Percentiles rank a stretch among this genome's conserved stretches.
phyloP scores from a whole-genome alignment of 2,113 vertebrate genomes.

The Ammospiza caudacuta region DNA sequence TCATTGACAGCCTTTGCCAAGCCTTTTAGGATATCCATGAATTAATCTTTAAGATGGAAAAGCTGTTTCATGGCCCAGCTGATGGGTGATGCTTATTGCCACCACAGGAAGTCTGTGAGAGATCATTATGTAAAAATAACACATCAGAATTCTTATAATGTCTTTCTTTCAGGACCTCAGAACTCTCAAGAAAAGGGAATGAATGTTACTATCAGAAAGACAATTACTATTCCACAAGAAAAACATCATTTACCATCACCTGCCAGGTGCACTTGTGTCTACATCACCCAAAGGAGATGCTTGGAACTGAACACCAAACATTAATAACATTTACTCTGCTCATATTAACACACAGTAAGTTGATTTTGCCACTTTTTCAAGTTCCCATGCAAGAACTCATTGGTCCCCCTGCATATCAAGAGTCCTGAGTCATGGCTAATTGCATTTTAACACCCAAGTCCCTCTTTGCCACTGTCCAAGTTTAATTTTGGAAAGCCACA shows the following conservation, averaged over 20 bases:
- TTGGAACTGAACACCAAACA: neutral
- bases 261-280: neutral
- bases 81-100: neutral
- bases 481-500: neutral
- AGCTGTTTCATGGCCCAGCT: neutral
- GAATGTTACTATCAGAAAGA: neutral
- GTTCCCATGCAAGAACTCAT: neutral
- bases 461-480: neutral
- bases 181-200: neutral
- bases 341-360: neutral
- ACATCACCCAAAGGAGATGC: neutral
- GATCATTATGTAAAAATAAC: neutral
- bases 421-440: neutral
- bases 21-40: neutral
- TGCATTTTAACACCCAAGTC: neutral
- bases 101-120: neutral
- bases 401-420: neutral
- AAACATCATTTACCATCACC: neutral
- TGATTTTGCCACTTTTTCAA: neutral
- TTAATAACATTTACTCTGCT: neutral
- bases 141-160: neutral
- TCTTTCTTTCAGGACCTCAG: neutral
- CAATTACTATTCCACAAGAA: neutral
- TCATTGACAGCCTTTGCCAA: neutral
- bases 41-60: neutral